phyloP scores from a whole-genome alignment of 2,797 vertebrate species.

The Streptopelia turtur region DNA sequence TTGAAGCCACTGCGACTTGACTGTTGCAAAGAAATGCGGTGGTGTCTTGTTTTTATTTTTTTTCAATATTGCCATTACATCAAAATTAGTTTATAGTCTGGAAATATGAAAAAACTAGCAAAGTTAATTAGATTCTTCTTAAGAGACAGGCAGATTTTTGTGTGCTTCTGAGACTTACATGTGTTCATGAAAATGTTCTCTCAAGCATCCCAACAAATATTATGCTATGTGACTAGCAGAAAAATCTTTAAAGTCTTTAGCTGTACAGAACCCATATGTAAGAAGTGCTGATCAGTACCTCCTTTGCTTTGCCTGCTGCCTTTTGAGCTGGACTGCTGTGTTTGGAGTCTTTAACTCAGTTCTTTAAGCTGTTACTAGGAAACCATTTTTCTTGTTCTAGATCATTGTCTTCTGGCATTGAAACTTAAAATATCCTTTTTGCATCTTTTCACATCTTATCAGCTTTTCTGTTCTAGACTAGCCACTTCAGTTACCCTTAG shows the following conservation, averaged over 20 bases:
- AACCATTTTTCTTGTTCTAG: not conserved
- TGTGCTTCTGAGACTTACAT: not conserved
- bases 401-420: not conserved
- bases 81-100: not conserved
- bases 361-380: not conserved
- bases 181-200: not conserved
- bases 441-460: not conserved
- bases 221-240: not conserved
- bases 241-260: not conserved
- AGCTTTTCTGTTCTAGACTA: not conserved
- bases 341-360: not conserved
- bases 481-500: not conserved
- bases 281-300: not conserved
- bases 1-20: not conserved
- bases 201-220: not conserved
- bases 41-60: not conserved
- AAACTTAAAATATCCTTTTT: not conserved
- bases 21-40: not conserved
- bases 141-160: not conserved
- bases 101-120: not conserved
- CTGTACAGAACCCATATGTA: accelerated
- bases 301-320: not conserved
- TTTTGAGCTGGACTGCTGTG: not conserved
- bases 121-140: not conserved
- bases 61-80: not conserved